Percentiles rank a stretch among this genome's conserved stretches.
These are phyloP conservation scores for Melanotaenia boesemani DNA, from an alignment of 2,797 vertebrate genomes.

Conservation along the genomic window DNA sequence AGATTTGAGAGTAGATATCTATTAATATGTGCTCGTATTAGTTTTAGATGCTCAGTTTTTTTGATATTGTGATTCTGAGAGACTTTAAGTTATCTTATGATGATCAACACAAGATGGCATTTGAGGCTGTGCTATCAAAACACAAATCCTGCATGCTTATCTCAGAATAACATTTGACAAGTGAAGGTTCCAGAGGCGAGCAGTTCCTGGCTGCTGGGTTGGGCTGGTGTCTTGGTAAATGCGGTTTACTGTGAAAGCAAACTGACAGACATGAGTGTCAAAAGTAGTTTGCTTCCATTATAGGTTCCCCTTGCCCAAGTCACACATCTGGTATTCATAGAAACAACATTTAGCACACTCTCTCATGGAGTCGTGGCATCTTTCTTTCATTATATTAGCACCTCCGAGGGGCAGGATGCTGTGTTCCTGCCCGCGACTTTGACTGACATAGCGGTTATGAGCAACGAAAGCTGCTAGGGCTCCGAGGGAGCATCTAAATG, in stretches of 20 bases:
- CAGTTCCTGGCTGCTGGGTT: slow-evolving; percentile 49
- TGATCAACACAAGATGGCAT: slow-evolving; percentile 50
- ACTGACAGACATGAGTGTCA: slow-evolving; percentile 71
- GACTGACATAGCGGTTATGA: slow-evolving; percentile 82
- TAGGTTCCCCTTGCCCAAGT: slow-evolving; percentile 43
- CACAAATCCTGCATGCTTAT: slow-evolving; percentile 42
- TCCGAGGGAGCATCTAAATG: slow-evolving; percentile 75
- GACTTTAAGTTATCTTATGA: slow-evolving; percentile 14
- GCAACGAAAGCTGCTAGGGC: slow-evolving; percentile 77
- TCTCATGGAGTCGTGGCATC: slow-evolving; percentile 28
- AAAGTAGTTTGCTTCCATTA: slow-evolving; percentile 70
- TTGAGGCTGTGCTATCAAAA: slow-evolving; percentile 56
- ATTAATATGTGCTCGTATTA: not conserved
- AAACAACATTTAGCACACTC: slow-evolving; percentile 67
- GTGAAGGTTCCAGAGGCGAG: slow-evolving; percentile 54
- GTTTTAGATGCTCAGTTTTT: not conserved
- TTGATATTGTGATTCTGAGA: slow-evolving; percentile 9
- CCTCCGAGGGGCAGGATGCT: slow-evolving; percentile 66
- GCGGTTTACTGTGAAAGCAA: slow-evolving; percentile 57
- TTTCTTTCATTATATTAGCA: slow-evolving; percentile 67
- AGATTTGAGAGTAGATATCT: not conserved
- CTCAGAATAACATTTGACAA: slow-evolving; percentile 67
- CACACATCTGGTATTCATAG: slow-evolving; percentile 69
- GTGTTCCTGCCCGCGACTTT: slow-evolving; percentile 53
- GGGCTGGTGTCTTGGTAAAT: slow-evolving; percentile 31